phyloP scores from a whole-genome alignment of 2,797 vertebrate genomes.

The Cyprinodon diabolis region DNA sequence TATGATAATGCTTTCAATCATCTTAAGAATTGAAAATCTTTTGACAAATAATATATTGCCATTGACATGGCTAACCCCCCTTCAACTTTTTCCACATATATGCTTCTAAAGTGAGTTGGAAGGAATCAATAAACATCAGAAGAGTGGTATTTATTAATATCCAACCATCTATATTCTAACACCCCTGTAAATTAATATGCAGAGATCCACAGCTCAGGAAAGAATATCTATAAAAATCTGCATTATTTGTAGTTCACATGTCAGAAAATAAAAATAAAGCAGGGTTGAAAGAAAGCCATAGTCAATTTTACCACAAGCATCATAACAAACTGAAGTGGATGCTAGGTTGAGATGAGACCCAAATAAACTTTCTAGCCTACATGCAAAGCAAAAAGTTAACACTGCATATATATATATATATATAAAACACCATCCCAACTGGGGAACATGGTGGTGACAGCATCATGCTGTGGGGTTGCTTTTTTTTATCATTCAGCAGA shows the following conservation, averaged over 20 bases:
- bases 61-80: neutral
- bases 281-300: neutral
- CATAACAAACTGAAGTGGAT: neutral
- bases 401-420: neutral
- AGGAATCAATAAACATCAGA: neutral
- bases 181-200: too few species aligned
- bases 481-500: neutral
- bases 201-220: neutral
- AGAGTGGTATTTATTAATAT: too few species aligned
- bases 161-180: too few species aligned
- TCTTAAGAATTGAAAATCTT: slow-evolving; percentile 9
- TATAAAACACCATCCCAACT: neutral
- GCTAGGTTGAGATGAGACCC: neutral
- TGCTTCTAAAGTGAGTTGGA: neutral
- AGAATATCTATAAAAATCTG: neutral
- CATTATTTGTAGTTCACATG: neutral
- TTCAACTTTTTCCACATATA: neutral
- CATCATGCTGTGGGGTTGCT: neutral
- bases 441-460: neutral
- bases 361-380: neutral
- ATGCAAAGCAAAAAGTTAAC: neutral
- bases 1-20: slow-evolving; percentile 7
- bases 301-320: neutral
- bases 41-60: neutral
- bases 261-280: neutral